Percentiles rank a stretch among this genome's conserved stretches.
These are phyloP conservation scores for Glyphotaelius pellucidus DNA, from an alignment of 2,888 invertebrate genomes.

Conservation along the genomic window DNA sequence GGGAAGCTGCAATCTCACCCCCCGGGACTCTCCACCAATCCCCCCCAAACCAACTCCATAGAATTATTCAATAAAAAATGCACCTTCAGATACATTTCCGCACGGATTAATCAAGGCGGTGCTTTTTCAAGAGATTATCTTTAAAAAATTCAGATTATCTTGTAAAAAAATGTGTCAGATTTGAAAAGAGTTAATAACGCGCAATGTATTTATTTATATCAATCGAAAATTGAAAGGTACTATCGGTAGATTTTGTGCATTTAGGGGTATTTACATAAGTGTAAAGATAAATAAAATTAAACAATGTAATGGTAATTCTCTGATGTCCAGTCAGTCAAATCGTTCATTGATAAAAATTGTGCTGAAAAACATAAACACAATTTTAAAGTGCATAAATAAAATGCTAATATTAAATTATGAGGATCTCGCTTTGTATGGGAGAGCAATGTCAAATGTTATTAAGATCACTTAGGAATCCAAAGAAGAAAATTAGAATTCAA, in stretches of 20 bases:
- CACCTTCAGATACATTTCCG: background rate
- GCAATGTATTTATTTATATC: too few species aligned
- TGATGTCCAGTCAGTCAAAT: background rate
- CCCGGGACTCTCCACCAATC: background rate
- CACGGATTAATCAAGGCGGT: background rate
- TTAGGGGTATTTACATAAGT: background rate
- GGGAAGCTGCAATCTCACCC: background rate
- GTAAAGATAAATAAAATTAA: background rate
- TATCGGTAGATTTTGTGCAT: too few species aligned
- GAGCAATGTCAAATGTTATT: background rate
- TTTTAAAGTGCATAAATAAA: background rate
- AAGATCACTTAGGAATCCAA: background rate
- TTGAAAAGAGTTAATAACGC: too few species aligned
- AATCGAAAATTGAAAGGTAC: too few species aligned
- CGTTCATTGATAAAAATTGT: background rate
- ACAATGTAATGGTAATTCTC: background rate
- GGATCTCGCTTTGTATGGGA: background rate
- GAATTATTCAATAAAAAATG: slow-evolving; percentile 16
- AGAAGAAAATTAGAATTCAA: slow-evolving; percentile 1
- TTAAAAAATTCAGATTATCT: too few species aligned
- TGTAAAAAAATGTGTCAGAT: too few species aligned
- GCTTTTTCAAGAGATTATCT: background rate
- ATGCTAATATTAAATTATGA: background rate
- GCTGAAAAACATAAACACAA: background rate
- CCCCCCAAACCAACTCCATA: background rate